phyloP scores from a whole-genome alignment of 2,113 vertebrate genomes.

The Thamnophis sirtalis region DNA sequence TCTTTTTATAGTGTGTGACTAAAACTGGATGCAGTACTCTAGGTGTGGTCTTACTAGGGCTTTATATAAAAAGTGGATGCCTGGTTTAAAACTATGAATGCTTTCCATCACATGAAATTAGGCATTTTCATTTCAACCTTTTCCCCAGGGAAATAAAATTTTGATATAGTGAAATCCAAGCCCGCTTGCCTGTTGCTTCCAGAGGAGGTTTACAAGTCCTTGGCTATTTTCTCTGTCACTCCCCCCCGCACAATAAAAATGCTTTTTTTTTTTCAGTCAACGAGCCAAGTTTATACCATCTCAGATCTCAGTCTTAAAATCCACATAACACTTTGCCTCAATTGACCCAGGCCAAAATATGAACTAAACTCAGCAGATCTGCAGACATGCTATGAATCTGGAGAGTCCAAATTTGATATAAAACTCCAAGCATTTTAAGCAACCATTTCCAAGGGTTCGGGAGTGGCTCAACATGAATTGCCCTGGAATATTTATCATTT shows the following conservation, averaged over 20 bases:
- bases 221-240: neutral
- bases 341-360: neutral
- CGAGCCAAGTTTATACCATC: neutral
- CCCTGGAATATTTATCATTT: neutral
- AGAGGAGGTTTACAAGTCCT: neutral
- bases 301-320: neutral
- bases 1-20: too few species aligned
- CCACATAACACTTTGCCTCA: neutral
- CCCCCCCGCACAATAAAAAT: neutral
- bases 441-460: neutral
- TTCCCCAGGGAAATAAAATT: neutral
- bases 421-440: neutral
- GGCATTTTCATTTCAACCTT: neutral
- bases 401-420: neutral
- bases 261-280: neutral
- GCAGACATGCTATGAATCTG: neutral
- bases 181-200: neutral
- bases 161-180: neutral
- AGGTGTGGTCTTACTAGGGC: too few species aligned
- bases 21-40: too few species aligned
- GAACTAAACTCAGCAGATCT: neutral
- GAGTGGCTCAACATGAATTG: neutral
- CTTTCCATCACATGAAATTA: neutral
- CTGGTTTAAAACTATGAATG: neutral
- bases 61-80: neutral